These are phyloP conservation scores for Karalla daura DNA, from an alignment of 2,797 vertebrate genomes.

Conservation along the genomic window DNA sequence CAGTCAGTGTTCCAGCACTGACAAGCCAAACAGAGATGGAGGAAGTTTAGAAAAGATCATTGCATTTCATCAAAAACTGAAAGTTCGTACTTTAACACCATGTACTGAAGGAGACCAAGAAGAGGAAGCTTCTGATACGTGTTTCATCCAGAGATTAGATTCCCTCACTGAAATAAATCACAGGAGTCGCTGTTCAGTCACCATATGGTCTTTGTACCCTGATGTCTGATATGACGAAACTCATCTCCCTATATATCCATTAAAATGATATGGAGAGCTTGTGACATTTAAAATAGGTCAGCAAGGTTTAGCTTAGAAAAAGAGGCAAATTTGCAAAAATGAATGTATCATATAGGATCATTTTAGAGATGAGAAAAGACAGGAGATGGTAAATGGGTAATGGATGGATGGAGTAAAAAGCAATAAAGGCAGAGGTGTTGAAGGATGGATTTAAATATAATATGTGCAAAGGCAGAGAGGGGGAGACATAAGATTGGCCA, in stretches of 20 bases:
- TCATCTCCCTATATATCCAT: background rate
- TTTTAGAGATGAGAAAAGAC: background rate
- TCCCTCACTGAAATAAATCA: too few species aligned
- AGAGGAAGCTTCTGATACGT: too few species aligned
- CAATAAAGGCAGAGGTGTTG: background rate
- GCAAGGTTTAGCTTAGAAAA: background rate
- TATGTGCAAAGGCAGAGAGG: constrained; percentile 2
- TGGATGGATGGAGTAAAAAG: background rate
- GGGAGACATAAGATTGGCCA: background rate
- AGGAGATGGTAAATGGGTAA: background rate
- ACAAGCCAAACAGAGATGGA: background rate
- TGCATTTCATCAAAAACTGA: background rate
- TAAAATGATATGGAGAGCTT: background rate
- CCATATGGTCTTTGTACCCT: too few species aligned
- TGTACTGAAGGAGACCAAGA: too few species aligned
- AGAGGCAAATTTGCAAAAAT: background rate
- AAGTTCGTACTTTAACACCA: too few species aligned
- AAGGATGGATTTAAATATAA: constrained; percentile 1
- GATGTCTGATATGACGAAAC: background rate
- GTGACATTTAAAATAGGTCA: background rate
- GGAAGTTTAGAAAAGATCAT: background rate
- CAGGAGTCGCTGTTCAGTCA: too few species aligned
- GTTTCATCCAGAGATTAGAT: too few species aligned
- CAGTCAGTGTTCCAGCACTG: background rate
- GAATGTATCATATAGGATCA: background rate